Base-by-base conservation (phyloP, 2,113 vertebrate species). In the Chloropsis hardwickii region DNA sequence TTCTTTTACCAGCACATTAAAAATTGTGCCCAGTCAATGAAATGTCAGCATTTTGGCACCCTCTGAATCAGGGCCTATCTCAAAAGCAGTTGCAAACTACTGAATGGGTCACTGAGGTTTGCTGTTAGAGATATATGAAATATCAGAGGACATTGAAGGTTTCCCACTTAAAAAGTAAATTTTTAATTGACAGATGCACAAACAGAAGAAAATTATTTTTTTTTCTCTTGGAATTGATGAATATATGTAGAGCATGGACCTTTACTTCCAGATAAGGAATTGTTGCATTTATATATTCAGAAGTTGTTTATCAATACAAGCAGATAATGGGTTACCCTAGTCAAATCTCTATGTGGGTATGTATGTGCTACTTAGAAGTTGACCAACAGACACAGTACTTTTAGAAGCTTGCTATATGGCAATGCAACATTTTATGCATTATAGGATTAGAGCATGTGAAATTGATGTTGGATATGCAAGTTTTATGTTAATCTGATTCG, bases 401-500 rank as follows among this genome's bases (percentile, higher is more conserved):
- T 80, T 27, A 27, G 33, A 53, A n/a, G 16, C 3, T 74, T 33
- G 7, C 42, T 95, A n/a, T 86, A 74, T 77, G 35, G 69, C 54
- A 83, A 21, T 88, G 42, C 60, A 93, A 90, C 56, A 60, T 95
- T 94, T 94, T 69, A 54, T 42, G 42, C 37, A 14, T 53, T 54
- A 40, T 37, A 79, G 88, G 70, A 94, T 88, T 90, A 93, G 16
- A 79, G 37, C 40, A 27, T 40, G 88, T 74, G 82, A 87, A 92
- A 93, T 35, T 74, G n/a, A 73, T 81, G 88, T 94, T 95, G 94
- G 90, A 96, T 95, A 90, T 94, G 80, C 78, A 93, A 97, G 94
- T 81, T 96, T 60, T 89, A 91, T 79, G 78, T 95, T 97, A 96
- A 97, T 93, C 71, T 93, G 96, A 91, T 97, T 90, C 93, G 96